Evolutionary conservation across 2,888 invertebrate species (phyloP).

Genomic region (Fragum sueziense): DNA sequence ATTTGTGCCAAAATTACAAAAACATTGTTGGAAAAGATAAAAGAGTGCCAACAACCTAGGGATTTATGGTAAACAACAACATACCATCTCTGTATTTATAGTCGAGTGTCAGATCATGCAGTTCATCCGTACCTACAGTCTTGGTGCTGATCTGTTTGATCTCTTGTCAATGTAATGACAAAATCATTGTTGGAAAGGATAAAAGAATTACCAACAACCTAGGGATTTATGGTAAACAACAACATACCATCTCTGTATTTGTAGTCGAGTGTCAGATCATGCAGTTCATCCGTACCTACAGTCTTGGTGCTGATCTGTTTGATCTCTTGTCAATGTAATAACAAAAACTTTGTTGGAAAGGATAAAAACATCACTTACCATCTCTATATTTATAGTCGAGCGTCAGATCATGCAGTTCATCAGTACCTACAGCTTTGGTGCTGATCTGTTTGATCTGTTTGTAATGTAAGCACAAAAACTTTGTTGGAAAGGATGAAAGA

Average conservation of each 20-base stretch:
- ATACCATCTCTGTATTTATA: constrained; percentile 79
- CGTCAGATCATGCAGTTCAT: constrained; percentile 74
- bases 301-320: constrained; percentile 76
- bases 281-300: constrained; percentile 63
- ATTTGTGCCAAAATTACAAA: no score
- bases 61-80: no score
- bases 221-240: no score
- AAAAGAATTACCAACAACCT: no score
- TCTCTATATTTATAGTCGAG: constrained; percentile 75
- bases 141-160: constrained; percentile 75
- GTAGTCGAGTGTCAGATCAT: constrained; percentile 76
- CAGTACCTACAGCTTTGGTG: constrained; percentile 73
- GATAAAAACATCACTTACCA: no score
- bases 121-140: constrained; percentile 63
- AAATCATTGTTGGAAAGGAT: no score
- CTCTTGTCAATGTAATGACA: constrained; percentile 58
- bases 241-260: constrained; percentile 77
- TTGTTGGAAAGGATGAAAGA: no score
- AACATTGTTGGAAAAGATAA: no score
- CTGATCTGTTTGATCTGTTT: constrained; percentile 72
- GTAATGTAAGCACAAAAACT: no score
- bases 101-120: constrained; percentile 73
- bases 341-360: no score
- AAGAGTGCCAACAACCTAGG: no score
- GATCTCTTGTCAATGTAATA: constrained; percentile 57